phyloP scores from a whole-genome alignment of 2,113 vertebrate species.

The Bos javanicus region DNA sequence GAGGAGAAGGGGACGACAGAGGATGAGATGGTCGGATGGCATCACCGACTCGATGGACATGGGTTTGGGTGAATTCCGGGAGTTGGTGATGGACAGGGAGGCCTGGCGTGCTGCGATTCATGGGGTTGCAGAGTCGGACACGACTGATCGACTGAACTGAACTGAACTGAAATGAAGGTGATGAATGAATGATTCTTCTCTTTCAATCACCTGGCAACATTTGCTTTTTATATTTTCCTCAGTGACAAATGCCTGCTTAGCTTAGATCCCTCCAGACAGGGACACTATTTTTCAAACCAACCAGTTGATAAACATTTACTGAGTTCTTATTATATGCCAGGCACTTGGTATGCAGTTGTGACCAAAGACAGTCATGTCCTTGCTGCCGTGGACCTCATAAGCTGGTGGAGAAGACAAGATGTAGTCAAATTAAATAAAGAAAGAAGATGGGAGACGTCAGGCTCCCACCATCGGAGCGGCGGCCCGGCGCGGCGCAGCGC shows the following conservation, averaged over 20 bases:
- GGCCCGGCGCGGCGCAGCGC: slow-evolving; percentile 10
- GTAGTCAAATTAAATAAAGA: neutral
- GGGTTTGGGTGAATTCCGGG: too few species aligned
- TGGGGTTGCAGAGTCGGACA: too few species aligned
- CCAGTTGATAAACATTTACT: neutral
- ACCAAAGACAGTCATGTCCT: neutral
- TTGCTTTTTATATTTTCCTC: neutral
- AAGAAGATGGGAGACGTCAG: neutral
- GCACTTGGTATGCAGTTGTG: neutral
- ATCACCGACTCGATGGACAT: too few species aligned
- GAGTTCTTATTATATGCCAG: neutral
- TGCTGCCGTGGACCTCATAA: neutral
- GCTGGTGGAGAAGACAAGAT: neutral
- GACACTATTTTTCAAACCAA: neutral
- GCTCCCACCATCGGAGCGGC: slow-evolving; percentile 33
- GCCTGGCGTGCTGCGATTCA: too few species aligned
- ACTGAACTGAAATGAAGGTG: neutral
- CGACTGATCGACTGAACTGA: too few species aligned
- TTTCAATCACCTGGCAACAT: neutral
- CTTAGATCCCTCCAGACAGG: neutral
- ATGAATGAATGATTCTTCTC: neutral
- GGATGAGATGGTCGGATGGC: too few species aligned
- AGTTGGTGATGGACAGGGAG: too few species aligned
- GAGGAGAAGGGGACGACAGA: too few species aligned
- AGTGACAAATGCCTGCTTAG: neutral